Evolutionary conservation across 2,888 invertebrate genomes (phyloP).

Genomic region (Brachyptera putata): DNA sequence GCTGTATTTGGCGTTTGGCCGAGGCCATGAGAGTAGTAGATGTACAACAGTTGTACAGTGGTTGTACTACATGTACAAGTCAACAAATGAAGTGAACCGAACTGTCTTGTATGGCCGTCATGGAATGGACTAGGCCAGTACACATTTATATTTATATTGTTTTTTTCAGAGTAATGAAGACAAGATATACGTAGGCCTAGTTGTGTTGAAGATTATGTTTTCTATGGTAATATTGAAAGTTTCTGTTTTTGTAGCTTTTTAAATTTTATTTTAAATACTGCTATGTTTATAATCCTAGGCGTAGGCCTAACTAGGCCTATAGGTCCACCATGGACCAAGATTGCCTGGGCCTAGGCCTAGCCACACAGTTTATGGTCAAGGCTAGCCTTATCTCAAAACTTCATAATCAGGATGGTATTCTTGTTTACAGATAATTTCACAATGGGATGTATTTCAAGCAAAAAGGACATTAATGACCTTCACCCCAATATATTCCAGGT

Average conservation of each 20-base stretch:
- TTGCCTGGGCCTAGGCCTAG: background rate
- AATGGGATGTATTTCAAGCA: conserved; percentile 80
- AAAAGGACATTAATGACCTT: conserved; percentile 66
- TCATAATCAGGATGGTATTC: background rate
- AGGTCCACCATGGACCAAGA: background rate
- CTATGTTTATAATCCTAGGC: background rate
- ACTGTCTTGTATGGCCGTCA: too few species aligned
- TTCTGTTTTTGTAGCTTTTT: background rate
- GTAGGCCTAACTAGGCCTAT: too few species aligned
- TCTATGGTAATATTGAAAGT: background rate
- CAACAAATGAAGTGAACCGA: too few species aligned
- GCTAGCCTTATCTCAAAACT: background rate
- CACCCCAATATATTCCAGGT: conserved; percentile 68
- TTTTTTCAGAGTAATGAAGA: too few species aligned
- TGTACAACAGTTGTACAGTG: too few species aligned
- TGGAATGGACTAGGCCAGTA: too few species aligned
- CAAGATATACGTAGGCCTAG: too few species aligned
- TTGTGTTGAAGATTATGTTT: conserved; percentile 5
- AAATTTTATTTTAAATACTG: background rate
- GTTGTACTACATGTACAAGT: too few species aligned
- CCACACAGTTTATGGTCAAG: background rate
- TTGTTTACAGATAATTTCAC: conserved; percentile 34
- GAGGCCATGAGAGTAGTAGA: too few species aligned
- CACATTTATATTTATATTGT: too few species aligned
- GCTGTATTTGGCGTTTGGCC: too few species aligned